Percentiles rank a stretch among this genome's conserved stretches.
These are phyloP conservation scores for Cardinalis cardinalis DNA, from an alignment of 2,113 vertebrate genomes.

Conservation along the genomic window DNA sequence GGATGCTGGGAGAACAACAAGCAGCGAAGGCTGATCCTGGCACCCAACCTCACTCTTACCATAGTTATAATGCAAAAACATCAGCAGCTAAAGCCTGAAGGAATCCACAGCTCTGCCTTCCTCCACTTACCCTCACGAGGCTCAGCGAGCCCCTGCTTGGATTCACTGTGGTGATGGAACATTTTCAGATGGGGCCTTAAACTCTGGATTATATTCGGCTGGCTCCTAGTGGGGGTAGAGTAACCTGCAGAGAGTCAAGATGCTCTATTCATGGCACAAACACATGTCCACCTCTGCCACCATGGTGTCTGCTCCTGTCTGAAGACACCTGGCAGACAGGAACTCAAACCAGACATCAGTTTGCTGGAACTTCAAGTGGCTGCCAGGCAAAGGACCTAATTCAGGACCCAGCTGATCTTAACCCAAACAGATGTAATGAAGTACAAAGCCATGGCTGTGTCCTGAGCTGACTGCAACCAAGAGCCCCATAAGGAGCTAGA, in stretches of 20 bases:
- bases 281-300: rapidly evolving
- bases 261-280: slow-evolving; percentile 27
- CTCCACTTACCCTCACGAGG: slow-evolving; percentile 79
- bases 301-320: background rate
- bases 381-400: background rate
- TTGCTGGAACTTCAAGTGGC: background rate
- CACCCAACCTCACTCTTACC: slow-evolving; percentile 36
- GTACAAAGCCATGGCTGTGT: background rate
- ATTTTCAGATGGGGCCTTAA: slow-evolving; percentile 79
- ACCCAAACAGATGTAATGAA: background rate
- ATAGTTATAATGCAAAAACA: background rate
- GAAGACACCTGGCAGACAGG: background rate
- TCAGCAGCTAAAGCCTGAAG: slow-evolving; percentile 41
- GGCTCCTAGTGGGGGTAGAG: slow-evolving; percentile 78
- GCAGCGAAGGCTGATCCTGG: background rate
- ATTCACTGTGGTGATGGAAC: slow-evolving; percentile 62
- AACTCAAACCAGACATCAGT: rapidly evolving
- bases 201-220: slow-evolving; percentile 81
- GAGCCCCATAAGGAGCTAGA: background rate
- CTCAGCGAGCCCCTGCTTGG: slow-evolving; percentile 66
- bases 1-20: background rate
- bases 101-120: background rate
- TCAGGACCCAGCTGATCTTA: background rate
- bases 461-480: background rate
- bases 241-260: slow-evolving; percentile 79